Conservation (phyloP, 2,113 vertebrate species). For the Struthidea cinerea region DNA sequence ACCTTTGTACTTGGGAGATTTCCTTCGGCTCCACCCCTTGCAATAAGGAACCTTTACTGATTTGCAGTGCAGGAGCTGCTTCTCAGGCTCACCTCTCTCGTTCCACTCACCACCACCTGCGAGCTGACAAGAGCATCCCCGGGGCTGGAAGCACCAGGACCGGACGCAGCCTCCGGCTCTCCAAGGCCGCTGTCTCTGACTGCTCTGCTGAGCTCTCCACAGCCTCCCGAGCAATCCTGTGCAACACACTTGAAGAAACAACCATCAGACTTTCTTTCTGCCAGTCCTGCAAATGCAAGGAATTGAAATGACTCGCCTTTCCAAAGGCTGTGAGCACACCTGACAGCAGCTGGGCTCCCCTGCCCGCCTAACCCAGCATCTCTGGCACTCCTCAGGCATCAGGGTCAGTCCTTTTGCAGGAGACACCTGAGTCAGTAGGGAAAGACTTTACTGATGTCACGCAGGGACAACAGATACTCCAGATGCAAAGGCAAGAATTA, state of each 20-base stretch:
- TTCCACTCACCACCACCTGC: fast-evolving
- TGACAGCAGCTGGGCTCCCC: background rate
- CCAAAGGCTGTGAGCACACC: background rate
- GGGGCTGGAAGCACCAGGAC: background rate
- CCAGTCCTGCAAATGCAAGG: background rate
- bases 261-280: background rate
- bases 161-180: background rate
- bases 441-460: background rate
- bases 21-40: background rate
- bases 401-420: background rate
- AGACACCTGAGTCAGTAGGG: background rate
- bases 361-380: background rate
- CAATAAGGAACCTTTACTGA: background rate
- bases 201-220: background rate
- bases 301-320: background rate
- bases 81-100: background rate
- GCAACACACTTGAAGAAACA: background rate
- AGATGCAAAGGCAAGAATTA: background rate
- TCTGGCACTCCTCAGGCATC: background rate
- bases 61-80: background rate
- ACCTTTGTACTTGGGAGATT: background rate
- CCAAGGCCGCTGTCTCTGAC: background rate
- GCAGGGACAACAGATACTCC: background rate
- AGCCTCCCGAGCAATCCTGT: background rate
- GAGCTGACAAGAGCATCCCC: background rate